Percentiles rank a stretch among this genome's conserved stretches.
phyloP scores from a whole-genome alignment of 2,113 vertebrate genomes.

The Dicaeum eximium region DNA sequence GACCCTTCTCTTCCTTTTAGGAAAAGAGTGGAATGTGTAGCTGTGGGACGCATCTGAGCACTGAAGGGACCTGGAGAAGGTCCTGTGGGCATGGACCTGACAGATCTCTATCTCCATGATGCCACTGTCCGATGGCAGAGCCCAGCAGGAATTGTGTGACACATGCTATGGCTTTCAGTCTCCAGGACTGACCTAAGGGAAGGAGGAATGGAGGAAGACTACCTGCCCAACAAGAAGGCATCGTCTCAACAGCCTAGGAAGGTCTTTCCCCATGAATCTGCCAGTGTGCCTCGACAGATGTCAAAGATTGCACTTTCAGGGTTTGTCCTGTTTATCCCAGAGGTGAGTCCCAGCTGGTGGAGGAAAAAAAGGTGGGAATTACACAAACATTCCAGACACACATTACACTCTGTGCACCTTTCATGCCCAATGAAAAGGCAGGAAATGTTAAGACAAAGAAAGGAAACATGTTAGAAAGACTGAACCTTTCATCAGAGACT shows the following conservation, averaged over 20 bases:
- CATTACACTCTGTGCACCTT: neutral
- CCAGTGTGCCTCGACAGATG: neutral
- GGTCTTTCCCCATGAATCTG: neutral
- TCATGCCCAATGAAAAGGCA: conserved; percentile 57
- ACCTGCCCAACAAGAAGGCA: neutral
- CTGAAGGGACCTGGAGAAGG: neutral
- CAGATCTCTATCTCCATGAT: neutral
- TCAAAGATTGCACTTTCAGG: neutral
- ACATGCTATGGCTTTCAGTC: neutral
- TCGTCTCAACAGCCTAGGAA: neutral
- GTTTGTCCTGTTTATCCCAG: neutral
- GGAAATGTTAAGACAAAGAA: conserved; percentile 72
- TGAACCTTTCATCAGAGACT: conserved; percentile 48
- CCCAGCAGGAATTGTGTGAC: neutral
- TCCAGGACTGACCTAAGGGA: neutral
- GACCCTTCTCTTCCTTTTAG: neutral
- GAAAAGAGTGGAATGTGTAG: neutral
- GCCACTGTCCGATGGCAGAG: neutral
- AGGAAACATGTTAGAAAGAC: conserved; percentile 65
- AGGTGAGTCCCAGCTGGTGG: neutral
- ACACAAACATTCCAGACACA: conserved; percentile 40
- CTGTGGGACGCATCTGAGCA: neutral
- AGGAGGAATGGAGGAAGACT: neutral
- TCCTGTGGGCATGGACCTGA: neutral
- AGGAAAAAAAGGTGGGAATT: neutral